Percentiles rank a stretch among this genome's conserved stretches.
Conservation (phyloP, 2,888 invertebrate species). For the Clistopyga incitator region DNA sequence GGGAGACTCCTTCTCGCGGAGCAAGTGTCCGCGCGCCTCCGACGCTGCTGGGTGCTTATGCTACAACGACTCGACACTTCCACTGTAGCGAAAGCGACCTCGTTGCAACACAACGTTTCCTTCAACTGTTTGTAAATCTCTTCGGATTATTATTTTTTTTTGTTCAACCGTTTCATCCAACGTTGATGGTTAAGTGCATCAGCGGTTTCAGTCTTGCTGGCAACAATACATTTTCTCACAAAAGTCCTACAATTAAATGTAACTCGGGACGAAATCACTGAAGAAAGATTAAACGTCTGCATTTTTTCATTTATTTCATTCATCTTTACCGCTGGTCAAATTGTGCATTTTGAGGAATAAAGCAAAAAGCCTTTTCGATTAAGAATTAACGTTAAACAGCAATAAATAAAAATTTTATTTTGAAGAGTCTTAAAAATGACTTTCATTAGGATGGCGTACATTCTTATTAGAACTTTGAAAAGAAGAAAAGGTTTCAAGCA, state of each 20-base stretch:
- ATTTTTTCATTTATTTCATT: neutral
- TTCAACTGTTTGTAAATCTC: constrained; percentile 47
- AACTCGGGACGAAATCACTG: neutral
- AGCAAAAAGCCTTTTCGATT: no score
- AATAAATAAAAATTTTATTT: no score
- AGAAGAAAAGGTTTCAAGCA: neutral
- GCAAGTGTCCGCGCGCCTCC: constrained; percentile 60
- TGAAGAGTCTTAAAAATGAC: no score
- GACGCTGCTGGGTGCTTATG: constrained; percentile 44
- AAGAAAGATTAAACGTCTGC: neutral
- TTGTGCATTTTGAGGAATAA: neutral
- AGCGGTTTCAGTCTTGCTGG: neutral
- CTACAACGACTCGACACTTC: constrained; percentile 12
- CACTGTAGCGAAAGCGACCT: constrained; percentile 46
- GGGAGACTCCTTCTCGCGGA: constrained; percentile 58
- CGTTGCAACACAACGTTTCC: constrained; percentile 36
- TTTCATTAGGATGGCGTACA: no score
- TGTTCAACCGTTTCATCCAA: neutral
- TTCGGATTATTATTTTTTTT: constrained; percentile 5
- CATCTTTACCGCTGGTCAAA: neutral
- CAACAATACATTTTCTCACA: neutral
- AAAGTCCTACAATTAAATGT: neutral
- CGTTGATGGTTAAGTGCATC: neutral
- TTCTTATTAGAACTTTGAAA: neutral
- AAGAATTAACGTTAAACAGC: no score